Evolutionary conservation across 1,140 invertebrate genomes (phyloP).

Genomic region (Panagrolaimus sp.): DNA sequence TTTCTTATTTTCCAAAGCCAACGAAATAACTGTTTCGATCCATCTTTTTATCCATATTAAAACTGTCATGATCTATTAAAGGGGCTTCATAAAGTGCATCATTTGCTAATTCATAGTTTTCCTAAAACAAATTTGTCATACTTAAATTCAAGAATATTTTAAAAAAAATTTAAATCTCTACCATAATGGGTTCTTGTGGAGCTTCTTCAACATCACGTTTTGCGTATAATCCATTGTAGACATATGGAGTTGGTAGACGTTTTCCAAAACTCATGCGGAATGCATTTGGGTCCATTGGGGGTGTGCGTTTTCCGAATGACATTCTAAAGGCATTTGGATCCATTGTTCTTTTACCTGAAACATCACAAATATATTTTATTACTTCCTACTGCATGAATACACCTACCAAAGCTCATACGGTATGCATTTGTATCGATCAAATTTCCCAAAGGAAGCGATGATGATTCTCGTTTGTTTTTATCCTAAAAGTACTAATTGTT

Average conservation of each 20-base stretch:
- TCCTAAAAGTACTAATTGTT: no score
- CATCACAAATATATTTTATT: background rate
- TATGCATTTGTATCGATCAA: conserved; percentile 6
- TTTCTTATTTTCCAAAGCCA: conserved; percentile 4
- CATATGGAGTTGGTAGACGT: background rate
- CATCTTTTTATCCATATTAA: conserved; percentile 2
- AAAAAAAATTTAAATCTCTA: background rate
- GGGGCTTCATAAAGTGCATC: background rate
- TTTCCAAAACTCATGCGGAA: conserved; percentile 17
- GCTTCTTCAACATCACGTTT: background rate
- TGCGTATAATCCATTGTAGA: no score
- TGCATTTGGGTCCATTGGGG: conserved; percentile 6
- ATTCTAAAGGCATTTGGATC: conserved; percentile 9
- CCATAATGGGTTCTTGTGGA: background rate
- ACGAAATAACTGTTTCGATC: conserved; percentile 8
- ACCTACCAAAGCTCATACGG: conserved; percentile 16
- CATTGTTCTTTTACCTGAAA: conserved; percentile 10
- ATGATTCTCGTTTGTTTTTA: no score
- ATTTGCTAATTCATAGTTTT: conserved; percentile 6
- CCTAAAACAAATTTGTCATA: background rate
- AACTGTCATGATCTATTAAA: conserved; percentile 5
- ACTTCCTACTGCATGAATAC: background rate
- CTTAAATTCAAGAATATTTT: background rate
- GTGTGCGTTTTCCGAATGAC: conserved; percentile 8
- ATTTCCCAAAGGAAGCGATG: background rate